phyloP scores from a whole-genome alignment of 2,797 vertebrate species.

The Danio choprae region DNA sequence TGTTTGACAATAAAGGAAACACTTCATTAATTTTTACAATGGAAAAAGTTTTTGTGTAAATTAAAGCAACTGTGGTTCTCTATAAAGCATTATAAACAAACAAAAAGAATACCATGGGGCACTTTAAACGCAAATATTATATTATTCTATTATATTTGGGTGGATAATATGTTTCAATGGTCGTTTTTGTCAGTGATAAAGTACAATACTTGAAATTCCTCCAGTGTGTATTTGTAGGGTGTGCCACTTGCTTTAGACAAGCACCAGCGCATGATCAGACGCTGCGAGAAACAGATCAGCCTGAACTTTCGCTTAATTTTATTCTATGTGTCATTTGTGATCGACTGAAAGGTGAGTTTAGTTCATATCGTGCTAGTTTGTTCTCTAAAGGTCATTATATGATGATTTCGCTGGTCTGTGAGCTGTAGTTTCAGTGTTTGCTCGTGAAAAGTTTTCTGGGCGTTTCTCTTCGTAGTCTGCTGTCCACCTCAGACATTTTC shows the following conservation, averaged over 20 bases:
- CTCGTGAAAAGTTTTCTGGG: slow-evolving; percentile 24
- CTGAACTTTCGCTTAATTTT: slow-evolving; percentile 14
- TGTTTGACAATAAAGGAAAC: background rate
- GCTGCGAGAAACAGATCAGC: slow-evolving; percentile 13
- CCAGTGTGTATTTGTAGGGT: slow-evolving; percentile 36
- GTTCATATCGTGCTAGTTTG: background rate
- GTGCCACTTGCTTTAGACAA: slow-evolving; percentile 42
- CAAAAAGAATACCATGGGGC: too few relatives aligned
- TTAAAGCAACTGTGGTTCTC: background rate
- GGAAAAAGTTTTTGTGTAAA: background rate
- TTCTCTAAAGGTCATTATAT: background rate
- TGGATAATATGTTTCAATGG: background rate
- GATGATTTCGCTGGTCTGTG: background rate
- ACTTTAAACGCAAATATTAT: background rate
- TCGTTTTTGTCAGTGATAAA: background rate
- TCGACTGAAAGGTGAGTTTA: slow-evolving; percentile 58
- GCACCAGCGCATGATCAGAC: slow-evolving; percentile 37
- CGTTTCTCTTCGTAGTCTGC: slow-evolving; percentile 20
- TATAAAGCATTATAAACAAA: too few relatives aligned
- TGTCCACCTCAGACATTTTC: background rate
- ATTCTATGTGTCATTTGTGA: background rate
- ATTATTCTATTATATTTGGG: background rate
- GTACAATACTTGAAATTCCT: slow-evolving; percentile 17
- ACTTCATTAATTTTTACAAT: background rate
- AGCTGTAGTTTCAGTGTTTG: background rate